Base-by-base conservation (phyloP, 2,888 invertebrate genomes). In the Nowickia ferox region DNA sequence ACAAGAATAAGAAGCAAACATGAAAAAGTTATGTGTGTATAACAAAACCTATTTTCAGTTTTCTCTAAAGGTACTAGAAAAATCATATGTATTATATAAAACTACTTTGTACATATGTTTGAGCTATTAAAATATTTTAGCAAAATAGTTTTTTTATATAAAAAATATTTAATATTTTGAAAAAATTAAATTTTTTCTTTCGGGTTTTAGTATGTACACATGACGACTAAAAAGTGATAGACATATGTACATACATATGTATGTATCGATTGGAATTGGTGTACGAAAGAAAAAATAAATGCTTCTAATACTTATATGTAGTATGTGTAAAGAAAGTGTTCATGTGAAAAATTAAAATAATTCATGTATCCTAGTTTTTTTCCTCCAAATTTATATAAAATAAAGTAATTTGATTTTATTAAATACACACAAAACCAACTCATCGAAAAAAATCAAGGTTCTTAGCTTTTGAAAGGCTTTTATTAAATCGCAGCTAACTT, bases 201-300 rank as follows among this genome's bases (percentile, higher is more conserved):
- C 48, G 88, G 90, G 89, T 90, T 90, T 91, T 91, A 91, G 91
- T 91, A 91, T 91, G 91, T 91, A 91, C 91, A 91, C 90, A 91
- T 90, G 91, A 89, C 89, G 89, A 89, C 87, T 75, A 65, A 84
- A 75, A 77, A 61, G 61, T 88, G 86, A 89, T 89, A 87, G 90
- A 88, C 86, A 89, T 68, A 88, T 4, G 4, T 30, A 30, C 30
- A 30, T 30, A 30, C 4, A 4, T 30, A 30, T 30, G 30, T 30
- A 30, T 30, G 30, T 30, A 30, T 48, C 15, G 13, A 15, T 89
- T 87, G 87, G 87, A 87, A 88, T 88, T 90, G 89, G 88, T 88
- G 84, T 61, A 76, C 85, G 89, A 84, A 87, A 84, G 86, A 84
- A 80, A 63, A 63, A 69, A 22, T 11, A 53, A 80, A 80, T 66